Percentiles rank a stretch among this genome's conserved stretches.
phyloP scores from a whole-genome alignment of 1,140 invertebrate genomes.

The Calephelis virginiensis region DNA sequence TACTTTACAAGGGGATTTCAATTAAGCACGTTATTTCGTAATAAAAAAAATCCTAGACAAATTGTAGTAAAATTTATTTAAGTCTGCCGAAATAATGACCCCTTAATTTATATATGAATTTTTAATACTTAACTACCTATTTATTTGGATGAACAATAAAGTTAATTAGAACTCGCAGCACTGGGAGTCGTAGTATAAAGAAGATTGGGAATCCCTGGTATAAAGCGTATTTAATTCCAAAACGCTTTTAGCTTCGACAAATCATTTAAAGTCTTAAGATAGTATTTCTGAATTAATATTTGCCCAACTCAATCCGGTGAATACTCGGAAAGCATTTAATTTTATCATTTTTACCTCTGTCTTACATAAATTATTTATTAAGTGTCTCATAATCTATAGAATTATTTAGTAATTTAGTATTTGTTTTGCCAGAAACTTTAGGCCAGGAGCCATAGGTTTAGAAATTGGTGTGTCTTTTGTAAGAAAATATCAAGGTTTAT shows the following conservation, averaged over 20 bases:
- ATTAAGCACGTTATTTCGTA: not conserved
- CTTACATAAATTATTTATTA: constrained; percentile 24
- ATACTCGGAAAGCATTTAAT: constrained; percentile 37
- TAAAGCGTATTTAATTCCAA: constrained; percentile 40
- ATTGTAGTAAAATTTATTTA: too few species aligned
- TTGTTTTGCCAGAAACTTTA: constrained; percentile 26
- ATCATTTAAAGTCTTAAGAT: constrained; percentile 39
- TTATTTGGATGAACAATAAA: too few species aligned
- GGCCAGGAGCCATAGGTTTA: constrained; percentile 24
- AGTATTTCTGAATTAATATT: constrained; percentile 18
- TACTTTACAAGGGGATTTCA: not conserved
- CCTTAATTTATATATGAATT: too few species aligned
- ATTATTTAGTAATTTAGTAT: constrained; percentile 28
- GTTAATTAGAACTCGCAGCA: too few species aligned
- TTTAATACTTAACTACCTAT: too few species aligned
- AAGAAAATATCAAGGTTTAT: not conserved
- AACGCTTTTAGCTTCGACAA: constrained; percentile 49
- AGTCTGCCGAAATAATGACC: too few species aligned
- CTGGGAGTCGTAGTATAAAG: too few species aligned
- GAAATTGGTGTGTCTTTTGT: not conserved
- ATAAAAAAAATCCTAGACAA: too few species aligned
- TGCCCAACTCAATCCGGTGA: constrained; percentile 23
- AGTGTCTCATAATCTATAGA: constrained; percentile 26
- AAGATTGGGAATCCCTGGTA: constrained; percentile 2
- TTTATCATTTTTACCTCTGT: constrained; percentile 27